Evolutionary conservation across 2,888 invertebrate species (phyloP), one percentile per base, ranked within the genome.

Genomic region (Tinea semifulvella): DNA sequence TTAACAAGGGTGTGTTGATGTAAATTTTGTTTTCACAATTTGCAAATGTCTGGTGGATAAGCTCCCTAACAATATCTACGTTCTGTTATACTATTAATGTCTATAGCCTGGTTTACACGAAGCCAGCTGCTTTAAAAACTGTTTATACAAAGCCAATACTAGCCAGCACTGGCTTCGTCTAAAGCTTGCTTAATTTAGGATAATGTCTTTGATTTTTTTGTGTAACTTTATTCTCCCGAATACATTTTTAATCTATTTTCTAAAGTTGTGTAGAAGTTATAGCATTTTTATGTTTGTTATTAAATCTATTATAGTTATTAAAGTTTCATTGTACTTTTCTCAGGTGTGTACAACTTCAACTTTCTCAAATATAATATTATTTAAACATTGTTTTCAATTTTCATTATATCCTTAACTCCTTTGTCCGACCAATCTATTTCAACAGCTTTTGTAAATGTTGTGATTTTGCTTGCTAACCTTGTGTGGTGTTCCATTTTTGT

Each of bases 351-450:
- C 73, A 76, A 73, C 14, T 35, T 22, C 28, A 16, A 13, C 16
- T 76, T 76, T 79, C 75, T 68, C 75, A 77, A 79, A 76, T 74
- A 79, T 75, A 79, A 75, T 75, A 69, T 74, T 77, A 76, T 70
- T 76, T 71, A 75, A 70, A 63, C 63, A 60, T 63, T 56, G 17
- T 42, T 46, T 52, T 52, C 10, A 35, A 46, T 69, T 68, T 61
- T 54, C 49, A 57, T 48, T 59, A 63, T 55, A 45, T 54, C 45
- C 51, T 66, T 58, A 54, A 65, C 52, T 44, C 68, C 63, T 58
- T 63, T 64, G 26, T 63, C 61, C 47, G 58, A 57, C 70, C 69
- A 71, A 45, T 54, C 52, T 27, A 60, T 52, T 20, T 65, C 59
- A 44, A 70, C 61, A 38, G 63, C 49, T 52, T 66, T 53, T 44